Base-by-base conservation (phyloP, 2,797 vertebrate genomes). In the Cheirogaleus major region DNA sequence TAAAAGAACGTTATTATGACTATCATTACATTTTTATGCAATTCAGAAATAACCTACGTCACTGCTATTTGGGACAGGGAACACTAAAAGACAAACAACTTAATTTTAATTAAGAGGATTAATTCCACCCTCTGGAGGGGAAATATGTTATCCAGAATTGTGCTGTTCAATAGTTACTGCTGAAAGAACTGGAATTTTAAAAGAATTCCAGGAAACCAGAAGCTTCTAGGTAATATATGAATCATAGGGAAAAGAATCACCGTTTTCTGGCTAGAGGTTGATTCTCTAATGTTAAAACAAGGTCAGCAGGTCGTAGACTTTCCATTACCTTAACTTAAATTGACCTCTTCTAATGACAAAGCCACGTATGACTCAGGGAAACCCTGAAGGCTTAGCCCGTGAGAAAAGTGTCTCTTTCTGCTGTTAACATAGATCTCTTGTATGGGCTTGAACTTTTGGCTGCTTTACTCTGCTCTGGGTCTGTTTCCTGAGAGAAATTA, bases 131-230 rank as follows among this genome's bases (percentile, higher is more conserved):
- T 83, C 59, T 91, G 35, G 25, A 78, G 65, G 41, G 48, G n/a
- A 90, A 92, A 50, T 18, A 3, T 72, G 52, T 69, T 69, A 70
- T 38, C 67, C 61, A 78, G 70, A 59, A 89, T 43, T 86, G 73
- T 89, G 41, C 57, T 55, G 8, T 88, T 92, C 86, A 83, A 93
- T 35, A 80, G 32, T 83, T 93, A 72, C n/a, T 78, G 43, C 57
- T 83, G 52, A 41, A 81, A 75, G 76, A 93, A 72, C 18, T 61
- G 35, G 70, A 94, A 83, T 89, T 97, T 91, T 94, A 55, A 89
- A 95, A 96, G 92, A 96, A 95, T 95, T 96, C 89, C 86, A 94
- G 93, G 93, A 97, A 96, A 72, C 50, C 7, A 79, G 55, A 89
- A n/a, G 41, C 65, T 93, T 86, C 84, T 81, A 93, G 87, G 83